Percentiles rank a stretch among this genome's conserved stretches.
phyloP scores from a whole-genome alignment of 2,888 invertebrate genomes.

The Cheilosia scutellata region DNA sequence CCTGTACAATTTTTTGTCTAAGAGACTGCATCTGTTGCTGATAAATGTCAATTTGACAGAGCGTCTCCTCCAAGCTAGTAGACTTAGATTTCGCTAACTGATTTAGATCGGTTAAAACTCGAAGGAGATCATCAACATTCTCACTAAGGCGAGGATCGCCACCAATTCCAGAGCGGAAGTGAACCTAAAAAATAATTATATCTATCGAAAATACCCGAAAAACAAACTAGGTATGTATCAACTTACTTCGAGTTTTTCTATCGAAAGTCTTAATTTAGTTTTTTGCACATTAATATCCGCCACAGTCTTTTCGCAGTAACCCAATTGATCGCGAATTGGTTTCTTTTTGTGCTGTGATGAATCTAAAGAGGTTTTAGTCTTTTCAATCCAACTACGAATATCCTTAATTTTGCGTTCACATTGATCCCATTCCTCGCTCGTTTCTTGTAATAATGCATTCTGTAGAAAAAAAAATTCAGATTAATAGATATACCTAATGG shows the following conservation, averaged over 20 bases:
- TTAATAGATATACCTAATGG: neutral
- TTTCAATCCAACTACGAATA: constrained; percentile 94
- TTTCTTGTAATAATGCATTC: constrained; percentile 95
- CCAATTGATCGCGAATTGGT: constrained; percentile 94
- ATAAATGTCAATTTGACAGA: constrained; percentile 94
- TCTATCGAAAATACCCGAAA: constrained; percentile 4
- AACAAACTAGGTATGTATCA: neutral
- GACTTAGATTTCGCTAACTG: constrained; percentile 81
- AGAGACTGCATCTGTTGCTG: constrained; percentile 94
- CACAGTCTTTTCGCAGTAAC: constrained; percentile 92
- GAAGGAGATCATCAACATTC: constrained; percentile 88
- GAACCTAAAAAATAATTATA: constrained; percentile 86
- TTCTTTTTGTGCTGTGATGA: constrained; percentile 93
- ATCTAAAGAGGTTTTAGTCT: constrained; percentile 90
- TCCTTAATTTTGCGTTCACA: constrained; percentile 97
- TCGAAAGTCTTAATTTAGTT: constrained; percentile 94
- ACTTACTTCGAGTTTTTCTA: constrained; percentile 94
- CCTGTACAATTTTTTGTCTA: constrained; percentile 92
- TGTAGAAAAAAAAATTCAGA: constrained; percentile 80
- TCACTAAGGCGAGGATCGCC: constrained; percentile 91
- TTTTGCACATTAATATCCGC: constrained; percentile 95
- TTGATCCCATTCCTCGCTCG: constrained; percentile 97
- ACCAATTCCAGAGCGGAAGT: constrained; percentile 94
- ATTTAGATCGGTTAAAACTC: constrained; percentile 87
- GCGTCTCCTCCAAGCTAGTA: constrained; percentile 89